These are phyloP conservation scores for Tenthredo amoena DNA, from an alignment of 2,888 invertebrate genomes.

Conservation along the genomic window DNA sequence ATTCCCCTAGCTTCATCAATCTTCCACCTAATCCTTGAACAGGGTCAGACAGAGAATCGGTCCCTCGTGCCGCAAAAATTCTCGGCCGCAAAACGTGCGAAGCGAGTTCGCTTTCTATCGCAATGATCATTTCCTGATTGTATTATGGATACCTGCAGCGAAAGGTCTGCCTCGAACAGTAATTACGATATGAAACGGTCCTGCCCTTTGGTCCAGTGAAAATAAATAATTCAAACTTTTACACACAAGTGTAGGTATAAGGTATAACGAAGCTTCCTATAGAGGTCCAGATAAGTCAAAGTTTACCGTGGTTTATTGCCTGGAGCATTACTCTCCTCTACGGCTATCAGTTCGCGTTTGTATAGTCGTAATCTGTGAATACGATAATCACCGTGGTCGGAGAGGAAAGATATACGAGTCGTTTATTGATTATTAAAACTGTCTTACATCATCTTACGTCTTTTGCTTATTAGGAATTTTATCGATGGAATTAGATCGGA, in stretches of 20 bases:
- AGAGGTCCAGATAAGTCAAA: constrained; percentile 20
- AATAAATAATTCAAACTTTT: constrained; percentile 29
- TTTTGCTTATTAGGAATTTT: not conserved
- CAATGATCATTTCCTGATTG: constrained; percentile 33
- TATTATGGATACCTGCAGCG: constrained; percentile 23
- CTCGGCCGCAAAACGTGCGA: not conserved
- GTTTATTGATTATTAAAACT: constrained; percentile 35
- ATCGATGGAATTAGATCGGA: not conserved
- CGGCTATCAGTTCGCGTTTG: constrained; percentile 15
- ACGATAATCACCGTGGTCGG: constrained; percentile 25
- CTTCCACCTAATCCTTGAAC: not conserved
- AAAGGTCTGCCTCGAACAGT: not conserved
- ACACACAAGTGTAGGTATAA: not conserved
- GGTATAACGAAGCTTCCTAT: constrained; percentile 23
- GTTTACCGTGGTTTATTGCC: constrained; percentile 30
- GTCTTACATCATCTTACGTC: not conserved
- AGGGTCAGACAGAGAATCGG: not conserved
- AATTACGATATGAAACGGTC: constrained; percentile 31
- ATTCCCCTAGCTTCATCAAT: not conserved
- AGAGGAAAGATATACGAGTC: constrained; percentile 9
- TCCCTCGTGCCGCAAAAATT: not conserved
- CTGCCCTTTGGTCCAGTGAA: constrained; percentile 29
- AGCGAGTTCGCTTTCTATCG: constrained; percentile 1
- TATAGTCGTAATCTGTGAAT: constrained; percentile 4
- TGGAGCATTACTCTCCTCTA: constrained; percentile 7